Base-by-base conservation (phyloP, 2,113 vertebrate genomes). In the Spea bombifrons region DNA sequence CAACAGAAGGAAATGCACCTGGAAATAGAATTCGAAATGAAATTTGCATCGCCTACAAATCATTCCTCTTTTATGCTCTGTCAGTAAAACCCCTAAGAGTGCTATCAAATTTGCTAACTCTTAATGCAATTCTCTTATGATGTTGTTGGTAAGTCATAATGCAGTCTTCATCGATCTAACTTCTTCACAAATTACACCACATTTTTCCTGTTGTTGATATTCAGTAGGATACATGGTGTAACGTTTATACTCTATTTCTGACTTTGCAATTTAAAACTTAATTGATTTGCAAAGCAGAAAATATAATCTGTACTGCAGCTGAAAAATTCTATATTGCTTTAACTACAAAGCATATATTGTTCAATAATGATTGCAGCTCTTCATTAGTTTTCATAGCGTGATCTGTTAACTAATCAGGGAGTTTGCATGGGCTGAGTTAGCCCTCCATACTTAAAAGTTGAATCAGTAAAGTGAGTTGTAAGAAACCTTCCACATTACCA, bases 161-260 rank as follows among this genome's bases (percentile, higher is more conserved):
- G 76, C 69, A 78, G 76, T 73, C 77, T 66, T 73, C 71, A 73
- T 80, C 70, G 70, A 80, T 80, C 77, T 73, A 67, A 73, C 71
- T 66, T 73, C 68, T 66, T 66, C 50, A 73, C 44, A 78, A 78
- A 72, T 71, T 64, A 71, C 76, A 78, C 69, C 71, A 70, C 45
- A 65, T 76, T 68, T 71, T 66, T 47, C 17, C 57, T 71, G 66
- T 78, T 52, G 76, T 72, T 71, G 68, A 71, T 65, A 65, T 65
- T 71, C 59, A 65, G 63, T 46, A 49, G 15, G 15, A 72, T 65
- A 48, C 63, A 52, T 50, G n/a, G 59, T 66, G 46, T 65, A 72
- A 72, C 48, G 45, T 47, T 73, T 73, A 57, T 47, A 61, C 52
- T 69, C 43, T 47, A 47, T 50, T n/a, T 70, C 15, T 57, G 30